Evolutionary conservation across 2,888 invertebrate species (phyloP).

Genomic region (Teleogryllus oceanicus): DNA sequence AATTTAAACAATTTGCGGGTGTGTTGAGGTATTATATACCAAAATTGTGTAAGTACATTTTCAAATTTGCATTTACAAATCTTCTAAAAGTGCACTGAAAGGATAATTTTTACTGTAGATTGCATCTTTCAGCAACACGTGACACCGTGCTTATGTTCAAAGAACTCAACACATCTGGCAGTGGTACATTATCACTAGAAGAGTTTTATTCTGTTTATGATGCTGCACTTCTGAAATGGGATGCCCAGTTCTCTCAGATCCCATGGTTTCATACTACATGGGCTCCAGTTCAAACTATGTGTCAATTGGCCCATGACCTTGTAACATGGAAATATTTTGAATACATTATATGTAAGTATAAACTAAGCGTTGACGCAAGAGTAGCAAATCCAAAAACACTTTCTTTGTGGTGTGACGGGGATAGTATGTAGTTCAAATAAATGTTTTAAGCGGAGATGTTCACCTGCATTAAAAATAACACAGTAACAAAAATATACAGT

Average conservation of each 20-base stretch:
- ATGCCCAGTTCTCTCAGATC: constrained; percentile 59
- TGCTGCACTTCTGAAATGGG: constrained; percentile 70
- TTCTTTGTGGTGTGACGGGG: too few species aligned
- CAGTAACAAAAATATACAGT: too few species aligned
- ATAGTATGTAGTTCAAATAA: too few species aligned
- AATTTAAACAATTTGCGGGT: constrained; percentile 74
- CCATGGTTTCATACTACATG: constrained; percentile 69
- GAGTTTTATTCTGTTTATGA: constrained; percentile 75
- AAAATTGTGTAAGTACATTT: constrained; percentile 57
- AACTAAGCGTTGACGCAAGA: neutral
- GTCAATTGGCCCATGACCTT: constrained; percentile 57
- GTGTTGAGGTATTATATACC: constrained; percentile 75
- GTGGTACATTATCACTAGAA: constrained; percentile 63
- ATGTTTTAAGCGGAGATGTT: too few species aligned
- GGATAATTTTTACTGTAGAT: neutral
- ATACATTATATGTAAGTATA: constrained; percentile 63
- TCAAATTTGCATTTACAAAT: too few species aligned
- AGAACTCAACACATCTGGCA: constrained; percentile 65
- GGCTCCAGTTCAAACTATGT: constrained; percentile 60
- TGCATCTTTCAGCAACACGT: constrained; percentile 54
- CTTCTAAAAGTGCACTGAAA: too few species aligned
- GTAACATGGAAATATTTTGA: constrained; percentile 73
- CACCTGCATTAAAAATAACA: too few species aligned
- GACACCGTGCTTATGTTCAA: constrained; percentile 79
- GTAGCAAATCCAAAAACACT: too few species aligned